Evolutionary conservation across 1,140 invertebrate species (phyloP).

Genomic region (Macrosteles quadrilineatus): DNA sequence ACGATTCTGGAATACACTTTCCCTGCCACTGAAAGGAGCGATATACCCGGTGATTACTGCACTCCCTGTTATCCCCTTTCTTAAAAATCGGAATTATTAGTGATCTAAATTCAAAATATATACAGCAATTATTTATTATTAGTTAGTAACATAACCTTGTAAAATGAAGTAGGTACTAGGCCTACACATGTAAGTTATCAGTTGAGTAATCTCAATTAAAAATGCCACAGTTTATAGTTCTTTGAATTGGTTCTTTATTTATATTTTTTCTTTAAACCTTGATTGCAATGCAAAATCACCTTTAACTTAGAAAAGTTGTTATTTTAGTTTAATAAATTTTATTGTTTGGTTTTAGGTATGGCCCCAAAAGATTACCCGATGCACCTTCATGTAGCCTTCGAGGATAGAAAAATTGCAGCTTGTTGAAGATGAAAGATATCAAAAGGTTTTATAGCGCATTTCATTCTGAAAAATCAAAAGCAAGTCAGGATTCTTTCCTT

Average conservation of each 20-base stretch:
- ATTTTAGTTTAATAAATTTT: background rate
- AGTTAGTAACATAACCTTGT: too few species aligned
- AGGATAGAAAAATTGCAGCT: background rate
- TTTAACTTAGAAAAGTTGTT: background rate
- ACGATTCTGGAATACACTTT: too few species aligned
- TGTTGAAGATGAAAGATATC: background rate
- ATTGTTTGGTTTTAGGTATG: background rate
- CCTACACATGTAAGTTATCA: too few species aligned
- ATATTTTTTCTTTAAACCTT: too few species aligned
- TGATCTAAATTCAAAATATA: too few species aligned
- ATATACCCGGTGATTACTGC: background rate
- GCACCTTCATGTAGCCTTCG: background rate
- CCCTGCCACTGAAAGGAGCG: too few species aligned
- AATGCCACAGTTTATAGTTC: background rate
- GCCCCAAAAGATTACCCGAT: background rate
- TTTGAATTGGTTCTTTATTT: background rate
- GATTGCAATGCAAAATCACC: too few species aligned
- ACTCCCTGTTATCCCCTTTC: too few species aligned
- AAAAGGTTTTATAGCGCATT: background rate
- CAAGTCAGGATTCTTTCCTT: background rate
- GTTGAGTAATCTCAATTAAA: too few species aligned
- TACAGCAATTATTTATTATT: too few species aligned
- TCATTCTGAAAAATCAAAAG: background rate
- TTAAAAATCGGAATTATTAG: too few species aligned
- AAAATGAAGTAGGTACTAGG: too few species aligned